These are phyloP conservation scores for Notarius lentiginosus DNA, from an alignment of 2,113 vertebrate genomes.

Conservation along the genomic window DNA sequence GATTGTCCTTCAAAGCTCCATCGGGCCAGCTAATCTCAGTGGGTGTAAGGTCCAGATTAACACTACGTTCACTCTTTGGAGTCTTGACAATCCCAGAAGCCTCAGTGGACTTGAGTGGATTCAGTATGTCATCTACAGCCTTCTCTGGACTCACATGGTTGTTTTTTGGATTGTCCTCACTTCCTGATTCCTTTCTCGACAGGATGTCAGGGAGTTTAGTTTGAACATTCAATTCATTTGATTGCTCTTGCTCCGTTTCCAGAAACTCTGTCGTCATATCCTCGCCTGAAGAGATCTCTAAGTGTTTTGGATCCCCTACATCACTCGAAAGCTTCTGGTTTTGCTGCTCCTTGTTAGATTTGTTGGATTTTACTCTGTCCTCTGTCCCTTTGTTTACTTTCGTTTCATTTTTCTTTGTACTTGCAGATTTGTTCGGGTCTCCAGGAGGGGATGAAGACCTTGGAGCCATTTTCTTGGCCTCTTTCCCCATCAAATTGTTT, in stretches of 20 bases:
- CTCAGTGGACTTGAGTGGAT: slow-evolving; percentile 28
- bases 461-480: slow-evolving; percentile 51
- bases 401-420: slow-evolving; percentile 50
- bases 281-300: slow-evolving; percentile 63
- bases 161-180: slow-evolving; percentile 13
- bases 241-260: slow-evolving; percentile 34
- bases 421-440: slow-evolving; percentile 47
- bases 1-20: slow-evolving; percentile 54
- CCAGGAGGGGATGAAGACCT: background rate
- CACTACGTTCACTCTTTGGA: slow-evolving; percentile 70
- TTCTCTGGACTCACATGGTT: slow-evolving; percentile 57
- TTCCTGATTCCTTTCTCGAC: background rate
- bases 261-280: slow-evolving; percentile 59
- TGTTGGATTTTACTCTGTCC: slow-evolving; percentile 34
- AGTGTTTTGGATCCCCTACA: slow-evolving; percentile 48
- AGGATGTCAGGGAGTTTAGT: slow-evolving; percentile 3
- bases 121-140: slow-evolving; percentile 45
- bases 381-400: slow-evolving; percentile 45
- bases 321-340: slow-evolving; percentile 38
- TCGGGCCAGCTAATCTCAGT: slow-evolving; percentile 57
- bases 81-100: slow-evolving; percentile 64
- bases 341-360: slow-evolving; percentile 64
- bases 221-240: slow-evolving; percentile 2
- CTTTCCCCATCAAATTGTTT: slow-evolving; percentile 50
- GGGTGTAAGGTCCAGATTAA: slow-evolving; percentile 71